phyloP scores from a whole-genome alignment of 2,888 invertebrate genomes.

The Eilema griseolum region DNA sequence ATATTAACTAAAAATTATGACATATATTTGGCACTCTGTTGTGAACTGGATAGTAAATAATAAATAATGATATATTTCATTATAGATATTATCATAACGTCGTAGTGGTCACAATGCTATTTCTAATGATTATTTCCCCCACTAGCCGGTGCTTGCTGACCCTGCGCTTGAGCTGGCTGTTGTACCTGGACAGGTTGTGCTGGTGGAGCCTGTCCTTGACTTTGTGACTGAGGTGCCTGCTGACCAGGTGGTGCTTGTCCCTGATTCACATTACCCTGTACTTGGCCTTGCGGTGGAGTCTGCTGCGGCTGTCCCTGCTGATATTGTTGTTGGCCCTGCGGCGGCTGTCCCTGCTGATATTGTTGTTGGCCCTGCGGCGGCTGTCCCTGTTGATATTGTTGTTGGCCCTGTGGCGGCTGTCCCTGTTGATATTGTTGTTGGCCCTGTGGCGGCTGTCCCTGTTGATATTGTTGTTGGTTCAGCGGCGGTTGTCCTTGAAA shows the following conservation, averaged over 20 bases:
- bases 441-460: slow-evolving; percentile 52
- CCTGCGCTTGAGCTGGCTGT: slow-evolving; percentile 37
- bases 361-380: slow-evolving; percentile 28
- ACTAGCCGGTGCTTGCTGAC: slow-evolving; percentile 40
- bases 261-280: slow-evolving; percentile 40
- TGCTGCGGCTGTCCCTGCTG: slow-evolving; percentile 38
- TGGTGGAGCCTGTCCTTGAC: slow-evolving; percentile 49
- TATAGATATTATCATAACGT: slow-evolving; percentile 14
- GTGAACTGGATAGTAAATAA: slow-evolving; percentile 38
- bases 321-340: slow-evolving; percentile 38
- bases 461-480: slow-evolving; percentile 44
- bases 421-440: slow-evolving; percentile 44
- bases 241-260: slow-evolving; percentile 35
- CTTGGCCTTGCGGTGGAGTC: slow-evolving; percentile 47
- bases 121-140: slow-evolving; percentile 35
- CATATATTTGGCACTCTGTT: slow-evolving; percentile 56
- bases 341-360: slow-evolving; percentile 41
- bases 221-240: slow-evolving; percentile 41
- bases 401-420: slow-evolving; percentile 55
- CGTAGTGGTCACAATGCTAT: slow-evolving; percentile 13
- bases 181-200: slow-evolving; percentile 46
- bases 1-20: background rate
- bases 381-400: slow-evolving; percentile 44
- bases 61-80: slow-evolving; percentile 28
- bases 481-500: slow-evolving; percentile 51